Evolutionary conservation across 2,797 vertebrate genomes (phyloP).

Genomic region (Tragopan temminckii): DNA sequence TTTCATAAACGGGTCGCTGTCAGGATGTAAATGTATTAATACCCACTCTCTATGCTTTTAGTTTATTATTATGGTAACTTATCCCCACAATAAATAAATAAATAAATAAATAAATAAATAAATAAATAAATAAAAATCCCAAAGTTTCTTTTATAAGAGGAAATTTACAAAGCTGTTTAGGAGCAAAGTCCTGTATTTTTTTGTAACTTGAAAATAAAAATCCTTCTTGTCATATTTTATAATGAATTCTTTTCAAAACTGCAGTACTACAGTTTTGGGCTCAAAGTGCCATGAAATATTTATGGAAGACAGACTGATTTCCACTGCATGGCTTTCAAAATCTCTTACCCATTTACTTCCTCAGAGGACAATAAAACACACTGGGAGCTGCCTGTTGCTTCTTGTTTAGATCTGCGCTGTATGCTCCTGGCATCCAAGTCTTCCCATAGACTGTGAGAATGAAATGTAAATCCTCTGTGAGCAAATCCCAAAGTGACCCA

Average conservation of each 20-base stretch:
- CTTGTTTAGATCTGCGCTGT: neutral
- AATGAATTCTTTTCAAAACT: neutral
- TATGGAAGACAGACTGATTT: neutral
- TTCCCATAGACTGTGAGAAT: neutral
- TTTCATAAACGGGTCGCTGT: neutral
- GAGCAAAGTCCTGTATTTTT: neutral
- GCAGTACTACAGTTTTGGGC: neutral
- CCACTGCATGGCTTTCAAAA: neutral
- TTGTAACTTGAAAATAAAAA: neutral
- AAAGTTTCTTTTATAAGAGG: neutral
- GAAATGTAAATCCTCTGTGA: neutral
- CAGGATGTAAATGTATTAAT: neutral
- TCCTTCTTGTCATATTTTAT: rapidly evolving
- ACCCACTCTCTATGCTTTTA: neutral
- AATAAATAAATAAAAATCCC: neutral
- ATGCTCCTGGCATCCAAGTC: neutral
- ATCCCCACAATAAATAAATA: neutral
- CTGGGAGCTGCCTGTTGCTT: neutral
- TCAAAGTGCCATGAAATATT: neutral
- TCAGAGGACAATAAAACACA: neutral
- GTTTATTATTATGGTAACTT: neutral
- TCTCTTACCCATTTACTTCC: neutral
- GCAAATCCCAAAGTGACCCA: neutral
- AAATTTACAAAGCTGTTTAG: neutral
- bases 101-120: no score